Percentiles rank a stretch among this genome's conserved stretches.
phyloP scores from a whole-genome alignment of 2,888 invertebrate species.

The Pegoplata infirma region DNA sequence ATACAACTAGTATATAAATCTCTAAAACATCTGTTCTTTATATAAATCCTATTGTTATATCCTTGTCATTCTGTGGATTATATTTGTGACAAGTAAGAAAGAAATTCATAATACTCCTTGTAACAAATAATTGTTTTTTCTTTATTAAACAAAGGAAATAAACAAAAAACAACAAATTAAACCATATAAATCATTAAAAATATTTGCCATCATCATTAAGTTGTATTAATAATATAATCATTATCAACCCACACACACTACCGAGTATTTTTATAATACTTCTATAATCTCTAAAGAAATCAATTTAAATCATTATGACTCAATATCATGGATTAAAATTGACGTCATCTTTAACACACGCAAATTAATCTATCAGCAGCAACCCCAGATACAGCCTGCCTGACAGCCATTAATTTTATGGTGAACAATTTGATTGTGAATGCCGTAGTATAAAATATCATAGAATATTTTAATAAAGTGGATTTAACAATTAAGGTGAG shows the following conservation, averaged over 20 bases:
- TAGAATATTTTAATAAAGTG: neutral
- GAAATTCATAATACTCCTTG: neutral
- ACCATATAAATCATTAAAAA: neutral
- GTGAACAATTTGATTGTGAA: neutral
- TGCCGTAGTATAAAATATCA: neutral
- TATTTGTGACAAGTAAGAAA: neutral
- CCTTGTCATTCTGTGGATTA: neutral
- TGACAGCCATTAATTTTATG: conserved; percentile 6
- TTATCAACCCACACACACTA: neutral
- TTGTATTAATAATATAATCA: no score
- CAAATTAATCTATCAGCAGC: conserved; percentile 25
- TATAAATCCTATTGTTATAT: neutral
- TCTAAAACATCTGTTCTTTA: neutral
- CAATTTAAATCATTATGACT: conserved; percentile 37
- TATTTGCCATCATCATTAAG: neutral
- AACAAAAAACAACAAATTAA: neutral
- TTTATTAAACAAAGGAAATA: no score
- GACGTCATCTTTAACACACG: conserved; percentile 27
- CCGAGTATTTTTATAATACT: no score
- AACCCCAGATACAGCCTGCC: neutral
- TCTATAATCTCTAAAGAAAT: neutral
- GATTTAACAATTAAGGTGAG: conserved; percentile 24
- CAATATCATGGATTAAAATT: conserved; percentile 18
- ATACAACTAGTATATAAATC: neutral
- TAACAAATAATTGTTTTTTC: no score